Evolutionary conservation across 2,113 vertebrate species (phyloP), one percentile per base, ranked within the genome.

Genomic region (Callospermophilus lateralis): DNA sequence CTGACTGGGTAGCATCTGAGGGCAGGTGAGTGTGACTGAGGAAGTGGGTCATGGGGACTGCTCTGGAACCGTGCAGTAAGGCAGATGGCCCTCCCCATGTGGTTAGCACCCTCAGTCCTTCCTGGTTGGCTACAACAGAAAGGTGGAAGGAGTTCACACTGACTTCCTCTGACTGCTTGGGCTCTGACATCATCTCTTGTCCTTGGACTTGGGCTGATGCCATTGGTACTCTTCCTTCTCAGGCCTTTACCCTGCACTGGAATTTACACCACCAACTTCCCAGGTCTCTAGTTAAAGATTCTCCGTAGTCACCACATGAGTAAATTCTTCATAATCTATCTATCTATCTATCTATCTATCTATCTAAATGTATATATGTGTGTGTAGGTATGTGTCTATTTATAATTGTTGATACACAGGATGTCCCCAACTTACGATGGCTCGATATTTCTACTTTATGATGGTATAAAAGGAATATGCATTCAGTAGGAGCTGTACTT

Each of bases 321-420:
- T 16, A 32, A 76, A 30, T 26, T 68, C 3, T 4, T 74, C 26
- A 80, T 51, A 61, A 61, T 42, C 26, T 74, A 10, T 45, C 20
- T 58, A 58, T 42, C 42, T 6, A 42, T 42, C 42, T 42, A 45
- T 45, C 45, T 45, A 45, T 17, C 39, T 22, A 0, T 22, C 0
- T 22, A 7, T 58, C 0, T 22, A 7, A 8, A 7, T 58, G 17
- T 22, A 2, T 58, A 2, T 58, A 2, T 58, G 2, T 24, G 20
- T 58, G 20, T 58, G 55, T 55, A 13, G 0, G 55, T 55, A 19
- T 58, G 55, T 53, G 16, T 16, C 3, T 58, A 20, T 28, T 30
- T 24, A 26, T 7, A 34, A 12, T 19, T 78, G 4, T 53, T 20
- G 37, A 63, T 65, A 34, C 6, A 34, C 39, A 67, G 81, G 20